These are phyloP conservation scores for Agraylea sexmaculata DNA, from an alignment of 1,140 invertebrate species.

Conservation along the genomic window DNA sequence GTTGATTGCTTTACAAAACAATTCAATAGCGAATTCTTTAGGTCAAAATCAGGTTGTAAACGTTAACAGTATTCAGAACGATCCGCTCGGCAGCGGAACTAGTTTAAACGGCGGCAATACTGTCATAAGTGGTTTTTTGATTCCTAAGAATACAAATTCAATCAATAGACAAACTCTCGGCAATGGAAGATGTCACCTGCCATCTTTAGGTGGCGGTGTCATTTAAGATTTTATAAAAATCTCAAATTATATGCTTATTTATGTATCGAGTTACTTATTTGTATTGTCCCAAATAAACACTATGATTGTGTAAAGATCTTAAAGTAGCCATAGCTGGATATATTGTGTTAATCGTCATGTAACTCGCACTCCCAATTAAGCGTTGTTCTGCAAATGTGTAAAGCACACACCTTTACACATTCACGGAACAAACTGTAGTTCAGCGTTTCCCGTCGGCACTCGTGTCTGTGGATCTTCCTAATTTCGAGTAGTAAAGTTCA, in stretches of 20 bases:
- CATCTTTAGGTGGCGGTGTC: conserved; percentile 14
- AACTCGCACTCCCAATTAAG: conserved; percentile 2
- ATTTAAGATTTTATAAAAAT: conserved; percentile 11
- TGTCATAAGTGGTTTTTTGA: conserved; percentile 9
- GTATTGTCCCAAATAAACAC: neutral
- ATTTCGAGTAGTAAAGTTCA: neutral
- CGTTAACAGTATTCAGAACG: conserved; percentile 11
- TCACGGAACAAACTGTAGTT: too few species aligned
- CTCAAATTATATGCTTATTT: conserved; percentile 2
- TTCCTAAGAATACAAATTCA: conserved; percentile 8
- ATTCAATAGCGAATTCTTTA: conserved; percentile 20
- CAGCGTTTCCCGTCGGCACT: too few species aligned
- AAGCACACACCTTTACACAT: neutral
- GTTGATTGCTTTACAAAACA: conserved; percentile 34
- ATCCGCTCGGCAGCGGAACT: conserved; percentile 18
- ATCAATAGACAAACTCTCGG: conserved; percentile 12
- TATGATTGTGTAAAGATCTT: conserved; percentile 2
- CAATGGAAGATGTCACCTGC: conserved; percentile 18
- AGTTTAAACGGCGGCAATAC: conserved; percentile 18
- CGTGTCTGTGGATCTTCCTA: too few species aligned
- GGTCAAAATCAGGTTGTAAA: conserved; percentile 11
- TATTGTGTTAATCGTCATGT: conserved; percentile 4
- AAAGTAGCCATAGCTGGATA: conserved; percentile 5
- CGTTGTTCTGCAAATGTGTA: conserved; percentile 1
- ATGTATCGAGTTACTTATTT: too few species aligned